A percentile compares a stretch with the other conserved stretches of the same genome.
phyloP scores from a whole-genome alignment of 2,113 vertebrate species.

The Zosterops japonicus region DNA sequence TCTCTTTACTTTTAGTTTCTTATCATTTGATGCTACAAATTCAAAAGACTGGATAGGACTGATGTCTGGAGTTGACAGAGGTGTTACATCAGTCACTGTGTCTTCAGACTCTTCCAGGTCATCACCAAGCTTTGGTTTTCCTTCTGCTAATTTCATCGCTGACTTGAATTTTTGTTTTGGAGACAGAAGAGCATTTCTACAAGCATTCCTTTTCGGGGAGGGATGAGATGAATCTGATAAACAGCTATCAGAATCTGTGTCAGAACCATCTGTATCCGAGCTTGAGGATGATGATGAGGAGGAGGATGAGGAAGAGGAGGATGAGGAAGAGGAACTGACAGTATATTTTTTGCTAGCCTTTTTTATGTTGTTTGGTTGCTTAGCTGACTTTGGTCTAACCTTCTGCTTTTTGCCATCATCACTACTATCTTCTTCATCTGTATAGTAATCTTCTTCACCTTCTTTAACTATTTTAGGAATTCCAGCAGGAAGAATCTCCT shows the following conservation, averaged over 20 bases:
- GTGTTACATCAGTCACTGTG: constrained; percentile 88
- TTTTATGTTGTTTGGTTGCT: constrained; percentile 68
- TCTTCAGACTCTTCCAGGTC: constrained; percentile 80
- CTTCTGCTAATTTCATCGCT: constrained; percentile 40
- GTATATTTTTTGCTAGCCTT: constrained; percentile 72
- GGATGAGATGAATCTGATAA: constrained; percentile 62
- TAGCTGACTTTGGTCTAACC: constrained; percentile 63
- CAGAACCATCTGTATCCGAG: constrained; percentile 78
- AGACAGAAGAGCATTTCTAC: constrained; percentile 46
- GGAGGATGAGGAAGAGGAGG: constrained; percentile 50
- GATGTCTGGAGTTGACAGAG: constrained; percentile 85
- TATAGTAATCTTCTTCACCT: constrained; percentile 74
- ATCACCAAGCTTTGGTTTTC: constrained; percentile 34
- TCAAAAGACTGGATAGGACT: constrained; percentile 84
- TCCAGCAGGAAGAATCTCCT: constrained; percentile 45
- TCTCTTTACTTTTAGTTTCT: constrained; percentile 74
- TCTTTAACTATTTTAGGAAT: constrained; percentile 71
- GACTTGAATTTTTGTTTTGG: constrained; percentile 64
- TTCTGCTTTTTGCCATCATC: constrained; percentile 71
- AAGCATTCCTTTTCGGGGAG: constrained; percentile 49
- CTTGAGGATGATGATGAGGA: constrained; percentile 72
- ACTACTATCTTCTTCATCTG: constrained; percentile 80
- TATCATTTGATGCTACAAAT: constrained; percentile 71
- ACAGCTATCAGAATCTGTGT: constrained; percentile 65
- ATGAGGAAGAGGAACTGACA: constrained; percentile 63